Evolutionary conservation across 2,888 invertebrate genomes (phyloP).

Genomic region (Dermolepida albohirtum): DNA sequence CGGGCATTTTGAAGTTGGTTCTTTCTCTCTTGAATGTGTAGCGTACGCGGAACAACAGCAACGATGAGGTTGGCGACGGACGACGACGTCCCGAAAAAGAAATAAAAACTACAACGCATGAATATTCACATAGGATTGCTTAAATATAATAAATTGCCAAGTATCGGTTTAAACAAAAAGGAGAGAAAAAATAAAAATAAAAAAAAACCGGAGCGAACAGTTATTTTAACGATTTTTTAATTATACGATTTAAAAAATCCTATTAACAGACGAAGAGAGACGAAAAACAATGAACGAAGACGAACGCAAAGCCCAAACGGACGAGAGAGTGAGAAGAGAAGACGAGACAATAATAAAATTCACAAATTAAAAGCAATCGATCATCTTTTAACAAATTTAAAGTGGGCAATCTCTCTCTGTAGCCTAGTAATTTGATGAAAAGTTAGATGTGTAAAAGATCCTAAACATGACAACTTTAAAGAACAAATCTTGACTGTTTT

Average conservation of each 20-base stretch:
- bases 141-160: constrained; percentile 34
- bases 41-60: neutral
- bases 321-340: neutral
- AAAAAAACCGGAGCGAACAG: constrained; percentile 11
- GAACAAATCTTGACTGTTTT: constrained; percentile 60
- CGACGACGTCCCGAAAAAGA: too few species aligned
- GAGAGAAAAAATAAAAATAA: constrained; percentile 5
- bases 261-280: constrained; percentile 34
- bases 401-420: constrained; percentile 36
- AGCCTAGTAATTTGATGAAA: constrained; percentile 51
- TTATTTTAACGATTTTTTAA: constrained; percentile 44
- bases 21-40: constrained; percentile 11
- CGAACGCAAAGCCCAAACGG: neutral
- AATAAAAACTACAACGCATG: neutral
- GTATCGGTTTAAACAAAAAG: constrained; percentile 30
- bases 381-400: constrained; percentile 49
- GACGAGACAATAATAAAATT: constrained; percentile 40
- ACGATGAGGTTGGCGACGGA: neutral
- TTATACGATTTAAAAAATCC: constrained; percentile 41
- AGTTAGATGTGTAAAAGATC: constrained; percentile 62
- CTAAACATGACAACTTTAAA: constrained; percentile 76
- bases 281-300: constrained; percentile 10
- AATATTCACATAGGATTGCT: constrained; percentile 23
- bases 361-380: constrained; percentile 47
- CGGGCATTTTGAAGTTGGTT: constrained; percentile 12